Conservation (phyloP, 2,113 vertebrate genomes). For the Forbesichthys agassizii region DNA sequence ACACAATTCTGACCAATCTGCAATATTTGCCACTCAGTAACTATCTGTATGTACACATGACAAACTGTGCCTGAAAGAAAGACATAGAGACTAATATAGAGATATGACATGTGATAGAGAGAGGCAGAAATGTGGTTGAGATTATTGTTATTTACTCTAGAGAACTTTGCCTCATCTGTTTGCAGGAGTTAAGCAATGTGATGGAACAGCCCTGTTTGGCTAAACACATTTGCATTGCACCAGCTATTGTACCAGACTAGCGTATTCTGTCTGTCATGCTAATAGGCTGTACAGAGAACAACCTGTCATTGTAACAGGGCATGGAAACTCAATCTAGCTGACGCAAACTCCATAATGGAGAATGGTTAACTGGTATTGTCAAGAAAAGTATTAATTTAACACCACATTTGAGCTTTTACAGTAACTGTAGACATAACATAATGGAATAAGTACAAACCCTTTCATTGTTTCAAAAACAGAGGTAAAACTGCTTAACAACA, state of each 20-base stretch:
- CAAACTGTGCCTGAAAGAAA: background rate
- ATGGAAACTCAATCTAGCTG: background rate
- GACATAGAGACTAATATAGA: background rate
- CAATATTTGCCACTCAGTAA: too few relatives aligned
- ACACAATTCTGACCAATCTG: too few relatives aligned
- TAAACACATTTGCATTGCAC: background rate
- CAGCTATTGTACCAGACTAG: constrained; percentile 5
- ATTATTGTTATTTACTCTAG: background rate
- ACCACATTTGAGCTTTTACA: too few relatives aligned
- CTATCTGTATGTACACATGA: too few relatives aligned
- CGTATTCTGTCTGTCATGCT: too few relatives aligned
- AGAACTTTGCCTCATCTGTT: background rate
- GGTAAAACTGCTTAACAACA: constrained; percentile 7
- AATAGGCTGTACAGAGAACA: too few relatives aligned
- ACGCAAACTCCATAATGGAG: background rate
- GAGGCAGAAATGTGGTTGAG: background rate
- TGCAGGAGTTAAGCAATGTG: background rate
- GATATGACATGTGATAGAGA: background rate
- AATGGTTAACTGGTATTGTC: too few relatives aligned
- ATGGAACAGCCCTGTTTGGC: too few relatives aligned
- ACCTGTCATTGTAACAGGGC: background rate
- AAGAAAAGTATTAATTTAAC: too few relatives aligned
- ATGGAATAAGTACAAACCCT: too few relatives aligned
- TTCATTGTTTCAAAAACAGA: too few relatives aligned
- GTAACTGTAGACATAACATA: too few relatives aligned